Evolutionary conservation across 1,140 invertebrate species (phyloP).

Genomic region (Drosophila hydei): DNA sequence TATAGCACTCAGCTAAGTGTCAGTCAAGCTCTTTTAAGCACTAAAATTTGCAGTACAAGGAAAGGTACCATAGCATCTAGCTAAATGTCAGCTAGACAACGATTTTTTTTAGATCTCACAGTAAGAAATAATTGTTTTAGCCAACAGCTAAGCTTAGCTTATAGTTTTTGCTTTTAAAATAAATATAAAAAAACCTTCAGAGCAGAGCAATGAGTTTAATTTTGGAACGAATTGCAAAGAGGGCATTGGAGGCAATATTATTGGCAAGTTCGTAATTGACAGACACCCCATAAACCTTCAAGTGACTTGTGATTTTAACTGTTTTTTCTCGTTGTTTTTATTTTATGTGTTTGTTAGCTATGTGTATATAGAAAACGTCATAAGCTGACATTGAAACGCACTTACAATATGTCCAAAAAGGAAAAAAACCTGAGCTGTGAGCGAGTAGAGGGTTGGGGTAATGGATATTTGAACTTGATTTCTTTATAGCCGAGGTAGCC

Average conservation of each 20-base stretch:
- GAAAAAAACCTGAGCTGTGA: background rate
- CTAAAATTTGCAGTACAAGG: no score
- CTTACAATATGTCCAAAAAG: conserved; percentile 44
- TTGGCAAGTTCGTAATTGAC: conserved; percentile 56
- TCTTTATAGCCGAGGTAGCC: conserved; percentile 12
- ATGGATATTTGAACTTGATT: conserved; percentile 65
- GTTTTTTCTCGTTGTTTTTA: conserved; percentile 5
- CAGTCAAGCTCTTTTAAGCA: no score
- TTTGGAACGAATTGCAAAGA: conserved; percentile 31
- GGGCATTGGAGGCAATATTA: conserved; percentile 17
- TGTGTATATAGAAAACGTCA: conserved; percentile 2
- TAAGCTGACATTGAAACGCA: conserved; percentile 62
- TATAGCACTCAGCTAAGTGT: no score
- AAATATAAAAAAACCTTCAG: background rate
- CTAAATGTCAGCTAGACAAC: no score
- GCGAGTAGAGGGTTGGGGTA: conserved; percentile 17
- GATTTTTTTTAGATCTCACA: no score
- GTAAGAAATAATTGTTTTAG: no score
- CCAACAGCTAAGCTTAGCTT: no score
- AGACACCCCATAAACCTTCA: conserved; percentile 62
- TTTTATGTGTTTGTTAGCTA: conserved; percentile 17
- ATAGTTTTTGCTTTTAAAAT: background rate
- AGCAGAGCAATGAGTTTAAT: conserved; percentile 9
- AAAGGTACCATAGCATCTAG: no score
- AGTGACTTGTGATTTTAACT: conserved; percentile 41